Percentiles rank a stretch among this genome's conserved stretches.
Conservation (phyloP, 2,888 invertebrate species). For the Hartigia nigra region DNA sequence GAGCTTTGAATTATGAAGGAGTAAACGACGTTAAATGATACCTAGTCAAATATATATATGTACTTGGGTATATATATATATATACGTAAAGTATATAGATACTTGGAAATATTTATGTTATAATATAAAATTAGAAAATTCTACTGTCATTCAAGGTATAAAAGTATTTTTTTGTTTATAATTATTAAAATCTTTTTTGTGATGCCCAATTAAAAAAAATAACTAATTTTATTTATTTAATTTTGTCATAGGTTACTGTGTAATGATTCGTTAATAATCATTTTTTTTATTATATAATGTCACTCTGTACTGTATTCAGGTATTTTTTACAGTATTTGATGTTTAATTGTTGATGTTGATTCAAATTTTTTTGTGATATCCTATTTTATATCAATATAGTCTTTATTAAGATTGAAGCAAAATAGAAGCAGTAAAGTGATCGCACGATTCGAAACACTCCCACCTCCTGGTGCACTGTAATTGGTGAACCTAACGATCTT, state of each 20-base stretch:
- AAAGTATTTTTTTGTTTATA: background rate
- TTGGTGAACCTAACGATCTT: background rate
- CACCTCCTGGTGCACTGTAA: background rate
- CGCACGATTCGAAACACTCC: background rate
- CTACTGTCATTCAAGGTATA: background rate
- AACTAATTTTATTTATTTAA: no score
- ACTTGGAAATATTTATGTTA: background rate
- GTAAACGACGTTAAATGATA: conserved; percentile 8
- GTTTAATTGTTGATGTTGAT: background rate
- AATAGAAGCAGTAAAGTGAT: background rate
- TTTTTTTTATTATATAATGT: background rate
- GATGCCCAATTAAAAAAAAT: no score
- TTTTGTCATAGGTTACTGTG: no score
- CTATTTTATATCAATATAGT: background rate
- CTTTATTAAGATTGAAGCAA: background rate
- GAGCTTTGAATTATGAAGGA: conserved; percentile 16
- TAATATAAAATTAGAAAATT: background rate
- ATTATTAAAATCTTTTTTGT: no score
- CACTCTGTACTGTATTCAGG: background rate
- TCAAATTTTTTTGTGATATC: background rate
- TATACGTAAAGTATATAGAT: background rate
- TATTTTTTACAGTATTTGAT: background rate
- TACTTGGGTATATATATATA: background rate
- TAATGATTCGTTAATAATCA: no score
- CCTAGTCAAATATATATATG: background rate